Evolutionary conservation across 1,140 invertebrate species (phyloP).

Genomic region (Bemisia tabaci): DNA sequence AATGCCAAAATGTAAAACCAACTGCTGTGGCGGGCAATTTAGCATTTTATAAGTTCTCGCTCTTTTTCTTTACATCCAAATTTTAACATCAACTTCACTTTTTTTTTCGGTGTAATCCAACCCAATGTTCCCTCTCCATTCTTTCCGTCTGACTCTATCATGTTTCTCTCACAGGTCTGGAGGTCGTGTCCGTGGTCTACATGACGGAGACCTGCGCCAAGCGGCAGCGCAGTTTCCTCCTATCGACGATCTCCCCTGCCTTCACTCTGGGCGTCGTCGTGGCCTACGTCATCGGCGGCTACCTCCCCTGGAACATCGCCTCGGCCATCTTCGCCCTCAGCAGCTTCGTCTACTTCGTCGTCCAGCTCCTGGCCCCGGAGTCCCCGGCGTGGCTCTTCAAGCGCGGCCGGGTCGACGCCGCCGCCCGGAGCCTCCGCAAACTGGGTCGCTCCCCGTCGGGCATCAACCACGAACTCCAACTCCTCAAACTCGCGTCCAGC

Average conservation of each 20-base stretch:
- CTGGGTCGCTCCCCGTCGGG: no score
- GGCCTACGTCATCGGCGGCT: background rate
- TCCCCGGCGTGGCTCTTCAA: background rate
- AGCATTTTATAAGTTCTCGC: no score
- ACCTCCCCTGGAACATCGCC: background rate
- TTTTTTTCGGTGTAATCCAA: no score
- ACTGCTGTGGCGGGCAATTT: no score
- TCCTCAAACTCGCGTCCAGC: no score
- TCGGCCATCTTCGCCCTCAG: background rate
- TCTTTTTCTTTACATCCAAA: no score
- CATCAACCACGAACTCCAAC: no score
- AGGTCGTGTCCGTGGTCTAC: background rate
- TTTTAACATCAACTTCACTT: no score
- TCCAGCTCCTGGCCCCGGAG: background rate
- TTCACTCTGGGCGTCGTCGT: background rate
- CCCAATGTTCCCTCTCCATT: no score
- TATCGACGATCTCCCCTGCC: background rate
- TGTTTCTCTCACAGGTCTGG: no score
- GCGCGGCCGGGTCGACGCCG: background rate
- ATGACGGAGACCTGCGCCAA: background rate
- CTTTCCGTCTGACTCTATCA: no score
- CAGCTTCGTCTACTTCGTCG: background rate
- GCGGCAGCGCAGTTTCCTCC: background rate
- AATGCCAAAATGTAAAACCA: no score
- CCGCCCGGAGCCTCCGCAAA: background rate